A percentile compares a stretch with the other conserved stretches of the same genome.
Evolutionary conservation across 1,140 invertebrate genomes (phyloP).

Genomic region (Uloborus diversus): DNA sequence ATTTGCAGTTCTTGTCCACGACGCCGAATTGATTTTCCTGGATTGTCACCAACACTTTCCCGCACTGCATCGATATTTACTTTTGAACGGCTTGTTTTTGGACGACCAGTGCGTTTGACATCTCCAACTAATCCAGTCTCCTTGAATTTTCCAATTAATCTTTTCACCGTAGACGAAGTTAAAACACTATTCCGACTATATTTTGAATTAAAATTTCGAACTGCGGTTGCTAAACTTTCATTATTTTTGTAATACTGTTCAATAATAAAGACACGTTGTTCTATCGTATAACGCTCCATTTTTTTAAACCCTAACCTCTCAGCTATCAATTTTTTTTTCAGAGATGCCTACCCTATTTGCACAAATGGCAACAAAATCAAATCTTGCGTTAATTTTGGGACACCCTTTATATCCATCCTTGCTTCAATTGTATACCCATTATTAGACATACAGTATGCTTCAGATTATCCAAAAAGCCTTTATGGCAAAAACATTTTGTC

Average conservation of each 20-base stretch:
- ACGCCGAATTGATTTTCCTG: constrained; percentile 40
- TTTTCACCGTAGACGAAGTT: constrained; percentile 34
- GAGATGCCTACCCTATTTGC: too few species aligned
- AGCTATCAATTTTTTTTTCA: too few species aligned
- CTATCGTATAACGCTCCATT: too few species aligned
- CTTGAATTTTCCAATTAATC: constrained; percentile 33
- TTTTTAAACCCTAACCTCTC: too few species aligned
- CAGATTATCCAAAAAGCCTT: too few species aligned
- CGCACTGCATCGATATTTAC: constrained; percentile 13
- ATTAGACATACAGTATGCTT: too few species aligned
- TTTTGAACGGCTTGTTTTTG: constrained; percentile 28
- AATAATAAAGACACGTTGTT: constrained; percentile 42
- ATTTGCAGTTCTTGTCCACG: constrained; percentile 43
- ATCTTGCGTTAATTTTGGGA: too few species aligned
- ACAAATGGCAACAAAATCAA: too few species aligned
- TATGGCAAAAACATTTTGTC: too few species aligned
- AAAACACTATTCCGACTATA: constrained; percentile 33
- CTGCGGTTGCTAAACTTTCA: constrained; percentile 31
- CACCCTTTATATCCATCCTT: too few species aligned
- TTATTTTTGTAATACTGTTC: constrained; percentile 36
- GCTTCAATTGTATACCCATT: too few species aligned
- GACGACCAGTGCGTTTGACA: constrained; percentile 34
- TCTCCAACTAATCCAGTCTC: constrained; percentile 52
- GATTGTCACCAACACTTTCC: constrained; percentile 34
- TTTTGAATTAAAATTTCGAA: constrained; percentile 32